A percentile compares a stretch with the other conserved stretches of the same genome.
Evolutionary conservation across 2,113 vertebrate species (phyloP).

Genomic region (Ctenomys sociabilis): DNA sequence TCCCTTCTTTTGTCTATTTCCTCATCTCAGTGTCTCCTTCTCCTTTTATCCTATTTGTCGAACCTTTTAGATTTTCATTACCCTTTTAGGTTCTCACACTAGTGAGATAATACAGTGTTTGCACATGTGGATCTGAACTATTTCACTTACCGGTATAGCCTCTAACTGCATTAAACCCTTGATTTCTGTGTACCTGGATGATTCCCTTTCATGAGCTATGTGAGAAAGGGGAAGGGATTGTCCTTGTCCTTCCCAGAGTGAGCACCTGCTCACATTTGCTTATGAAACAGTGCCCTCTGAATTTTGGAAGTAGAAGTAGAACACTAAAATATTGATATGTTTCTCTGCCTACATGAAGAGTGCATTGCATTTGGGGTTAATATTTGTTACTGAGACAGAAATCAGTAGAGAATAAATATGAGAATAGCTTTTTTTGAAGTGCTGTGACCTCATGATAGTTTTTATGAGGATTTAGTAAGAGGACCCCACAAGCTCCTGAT

Average conservation of each 20-base stretch:
- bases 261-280: conserved; percentile 78
- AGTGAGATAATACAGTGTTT: too few relatives aligned
- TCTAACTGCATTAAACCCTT: neutral
- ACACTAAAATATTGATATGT: conserved; percentile 75
- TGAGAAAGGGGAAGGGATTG: neutral
- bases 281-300: conserved; percentile 78
- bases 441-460: conserved; percentile 78
- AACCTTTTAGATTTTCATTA: too few relatives aligned
- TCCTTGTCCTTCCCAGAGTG: conserved; percentile 65
- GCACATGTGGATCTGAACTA: too few relatives aligned
- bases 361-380: conserved; percentile 79
- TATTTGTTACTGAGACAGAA: conserved; percentile 81
- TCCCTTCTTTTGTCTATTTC: too few relatives aligned
- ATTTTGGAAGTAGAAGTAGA: conserved; percentile 79
- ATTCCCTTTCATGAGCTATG: neutral
- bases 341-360: conserved; percentile 78
- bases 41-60: too few relatives aligned
- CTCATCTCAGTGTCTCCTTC: too few relatives aligned
- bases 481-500: conserved; percentile 72
- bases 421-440: conserved; percentile 76
- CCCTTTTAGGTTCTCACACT: too few relatives aligned
- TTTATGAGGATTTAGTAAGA: conserved; percentile 78
- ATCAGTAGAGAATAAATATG: conserved; percentile 75
- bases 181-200: neutral
- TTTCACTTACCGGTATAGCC: too few relatives aligned